These are phyloP conservation scores for Hofmannophila pseudospretella DNA, from an alignment of 2,888 invertebrate genomes.

Conservation along the genomic window DNA sequence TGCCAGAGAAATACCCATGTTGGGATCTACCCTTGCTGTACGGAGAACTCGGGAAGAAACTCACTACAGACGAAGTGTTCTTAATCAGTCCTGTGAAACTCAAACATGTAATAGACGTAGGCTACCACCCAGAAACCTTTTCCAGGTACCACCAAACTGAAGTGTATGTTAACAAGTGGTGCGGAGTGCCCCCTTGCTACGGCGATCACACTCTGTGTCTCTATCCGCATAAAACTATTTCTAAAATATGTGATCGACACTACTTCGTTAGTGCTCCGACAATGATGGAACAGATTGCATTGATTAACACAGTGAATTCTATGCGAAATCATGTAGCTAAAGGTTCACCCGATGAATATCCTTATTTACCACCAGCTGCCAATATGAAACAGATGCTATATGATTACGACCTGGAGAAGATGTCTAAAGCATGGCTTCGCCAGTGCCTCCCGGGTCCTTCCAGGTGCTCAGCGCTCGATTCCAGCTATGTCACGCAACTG, in stretches of 20 bases:
- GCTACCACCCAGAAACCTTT: not conserved
- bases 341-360: slow-evolving; percentile 39
- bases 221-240: slow-evolving; percentile 33
- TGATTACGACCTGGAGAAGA: slow-evolving; percentile 56
- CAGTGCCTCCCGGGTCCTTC: slow-evolving; percentile 65
- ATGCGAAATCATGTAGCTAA: slow-evolving; percentile 63
- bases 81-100: slow-evolving; percentile 33
- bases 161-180: slow-evolving; percentile 49
- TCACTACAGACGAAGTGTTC: slow-evolving; percentile 37
- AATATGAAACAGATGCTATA: slow-evolving; percentile 65
- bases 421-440: slow-evolving; percentile 54
- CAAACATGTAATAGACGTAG: slow-evolving; percentile 36
- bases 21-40: slow-evolving; percentile 59
- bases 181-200: slow-evolving; percentile 52
- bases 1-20: slow-evolving; percentile 53
- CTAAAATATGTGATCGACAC: slow-evolving; percentile 40
- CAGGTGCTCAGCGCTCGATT: slow-evolving; percentile 54
- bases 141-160: not conserved
- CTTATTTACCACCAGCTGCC: slow-evolving; percentile 52
- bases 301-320: slow-evolving; percentile 57
- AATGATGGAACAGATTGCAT: slow-evolving; percentile 38
- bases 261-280: slow-evolving; percentile 41
- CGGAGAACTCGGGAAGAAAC: slow-evolving; percentile 35
- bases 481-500: slow-evolving; percentile 49
- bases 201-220: slow-evolving; percentile 67